These are phyloP conservation scores for Callospermophilus lateralis DNA, from an alignment of 2,113 vertebrate genomes.

Conservation along the genomic window DNA sequence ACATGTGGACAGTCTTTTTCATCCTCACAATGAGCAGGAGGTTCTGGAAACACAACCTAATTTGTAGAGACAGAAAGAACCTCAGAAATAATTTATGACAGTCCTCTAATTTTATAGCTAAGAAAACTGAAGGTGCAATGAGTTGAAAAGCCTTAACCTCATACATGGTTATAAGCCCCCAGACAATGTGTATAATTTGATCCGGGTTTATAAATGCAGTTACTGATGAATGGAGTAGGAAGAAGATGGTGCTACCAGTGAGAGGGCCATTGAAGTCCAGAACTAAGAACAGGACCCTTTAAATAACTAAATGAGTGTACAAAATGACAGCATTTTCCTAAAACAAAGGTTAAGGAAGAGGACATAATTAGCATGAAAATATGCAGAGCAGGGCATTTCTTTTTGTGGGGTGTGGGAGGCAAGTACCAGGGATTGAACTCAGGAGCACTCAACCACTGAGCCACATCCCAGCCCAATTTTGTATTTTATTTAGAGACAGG, in stretches of 20 bases:
- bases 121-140: not conserved
- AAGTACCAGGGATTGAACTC: too few species aligned
- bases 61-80: not conserved
- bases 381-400: not conserved
- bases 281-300: not conserved
- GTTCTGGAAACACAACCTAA: not conserved
- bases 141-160: not conserved
- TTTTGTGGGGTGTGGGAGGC: too few species aligned
- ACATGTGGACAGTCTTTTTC: not conserved
- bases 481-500: too few species aligned
- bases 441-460: too few species aligned
- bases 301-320: not conserved
- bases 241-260: not conserved
- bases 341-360: conserved; percentile 14
- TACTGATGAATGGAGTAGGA: not conserved
- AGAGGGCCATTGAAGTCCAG: not conserved
- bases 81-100: not conserved
- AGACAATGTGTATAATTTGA: not conserved
- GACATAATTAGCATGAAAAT: not conserved
- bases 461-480: too few species aligned
- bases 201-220: not conserved
- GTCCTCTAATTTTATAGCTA: not conserved
- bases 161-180: not conserved
- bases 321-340: not conserved
- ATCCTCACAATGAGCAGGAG: not conserved